Evolutionary conservation across 2,888 invertebrate species (phyloP).

Genomic region (Himalopsyche anomala): DNA sequence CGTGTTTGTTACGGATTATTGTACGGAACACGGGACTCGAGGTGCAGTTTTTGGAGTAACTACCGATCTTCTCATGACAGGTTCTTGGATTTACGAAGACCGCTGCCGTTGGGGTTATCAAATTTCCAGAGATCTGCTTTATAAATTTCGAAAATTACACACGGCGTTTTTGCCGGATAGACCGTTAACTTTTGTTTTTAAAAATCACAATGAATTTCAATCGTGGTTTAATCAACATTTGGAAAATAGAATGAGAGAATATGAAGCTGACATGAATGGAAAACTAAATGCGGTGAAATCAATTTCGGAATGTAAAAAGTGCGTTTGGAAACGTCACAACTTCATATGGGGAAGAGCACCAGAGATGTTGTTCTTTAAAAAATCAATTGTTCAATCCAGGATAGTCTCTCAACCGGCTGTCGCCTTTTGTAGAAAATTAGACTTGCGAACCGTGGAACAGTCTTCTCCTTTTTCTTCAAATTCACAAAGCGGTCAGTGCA

Average conservation of each 20-base stretch:
- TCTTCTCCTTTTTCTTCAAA: neutral
- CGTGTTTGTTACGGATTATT: neutral
- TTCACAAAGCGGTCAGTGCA: neutral
- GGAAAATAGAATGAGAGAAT: neutral
- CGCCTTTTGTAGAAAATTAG: neutral
- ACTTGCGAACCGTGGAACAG: neutral
- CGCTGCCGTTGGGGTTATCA: neutral
- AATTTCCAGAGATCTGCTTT: neutral
- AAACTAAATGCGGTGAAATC: neutral
- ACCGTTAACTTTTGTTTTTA: constrained; percentile 5
- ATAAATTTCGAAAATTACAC: constrained; percentile 22
- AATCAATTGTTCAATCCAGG: neutral
- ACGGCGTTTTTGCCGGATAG: constrained; percentile 4
- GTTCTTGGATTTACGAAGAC: constrained; percentile 16
- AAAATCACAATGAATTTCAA: neutral
- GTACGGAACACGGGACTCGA: neutral
- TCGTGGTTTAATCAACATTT: constrained; percentile 13
- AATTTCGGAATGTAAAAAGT: constrained; percentile 1
- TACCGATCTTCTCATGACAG: neutral
- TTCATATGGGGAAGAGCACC: neutral
- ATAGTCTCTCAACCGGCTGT: neutral
- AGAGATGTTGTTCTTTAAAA: neutral
- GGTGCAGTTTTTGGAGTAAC: constrained; percentile 2
- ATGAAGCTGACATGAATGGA: constrained; percentile 18
- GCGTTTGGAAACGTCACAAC: neutral